Evolutionary conservation across 1,140 invertebrate species (phyloP), one percentile per base, ranked within the genome.

Genomic region (Penaeus vannamei): DNA sequence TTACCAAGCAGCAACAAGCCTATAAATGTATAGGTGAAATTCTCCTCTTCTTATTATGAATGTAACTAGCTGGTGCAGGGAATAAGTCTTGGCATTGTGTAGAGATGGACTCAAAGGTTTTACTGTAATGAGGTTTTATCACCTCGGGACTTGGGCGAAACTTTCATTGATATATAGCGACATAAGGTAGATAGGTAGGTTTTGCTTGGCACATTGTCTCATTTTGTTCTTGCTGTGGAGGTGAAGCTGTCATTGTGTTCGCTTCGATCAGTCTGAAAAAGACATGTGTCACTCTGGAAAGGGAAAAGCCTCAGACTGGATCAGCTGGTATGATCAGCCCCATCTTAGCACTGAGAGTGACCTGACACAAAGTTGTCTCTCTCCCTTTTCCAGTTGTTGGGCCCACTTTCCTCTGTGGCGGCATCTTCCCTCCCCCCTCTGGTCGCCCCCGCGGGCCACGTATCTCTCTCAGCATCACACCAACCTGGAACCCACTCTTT

Each of bases 311-410:
- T 32, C 59, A 59, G 23, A 46, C 14, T 84, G 61, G 61, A 64
- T 64, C 59, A 84, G 61, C 59, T 62, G 61, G 64, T 62, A 32
- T 17, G 23, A 36, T 64, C 62, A 69, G 86, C 79, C 23, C 62
- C 81, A 77, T 42, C 61, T 46, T 32, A 85, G 84, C 81, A 46
- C 76, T 87, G 90, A 87, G 90, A 87, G 85, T 87, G 85, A 76
- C 86, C 86, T 87, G 81, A 90, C 85, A 81, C 85, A 83, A 42
- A 87, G 82, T 62, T 82, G 76, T 87, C 91, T 88, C 89, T 90
- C 89, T 90, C 86, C 87, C 86, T 90, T 90, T 90, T 91, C 85
- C 89, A 90, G 91, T 89, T 90, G 88, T 87, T 91, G 91, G 90
- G 89, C 89, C 85, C 81, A 84, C 80, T 87, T 87, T 86, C 85